Conservation (phyloP, 23 tunicate genomes). For the Clavelina lepadiformis region DNA sequence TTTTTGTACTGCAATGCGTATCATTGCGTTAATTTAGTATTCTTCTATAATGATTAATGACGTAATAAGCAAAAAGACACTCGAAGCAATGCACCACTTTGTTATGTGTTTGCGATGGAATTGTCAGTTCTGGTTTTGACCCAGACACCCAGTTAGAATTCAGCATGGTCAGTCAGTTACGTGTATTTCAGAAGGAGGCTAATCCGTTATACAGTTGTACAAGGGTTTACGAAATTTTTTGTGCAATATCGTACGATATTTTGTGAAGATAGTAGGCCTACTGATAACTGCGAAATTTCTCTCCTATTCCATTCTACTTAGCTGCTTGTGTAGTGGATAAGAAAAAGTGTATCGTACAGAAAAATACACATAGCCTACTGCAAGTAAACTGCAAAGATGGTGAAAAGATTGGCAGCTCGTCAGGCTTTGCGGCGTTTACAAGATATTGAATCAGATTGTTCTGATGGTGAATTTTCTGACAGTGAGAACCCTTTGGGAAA, state of each 20-base stretch:
- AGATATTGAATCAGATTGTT: slow-evolving; percentile 2
- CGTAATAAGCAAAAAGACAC: too few relatives aligned
- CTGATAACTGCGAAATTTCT: background rate
- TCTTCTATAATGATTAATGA: too few relatives aligned
- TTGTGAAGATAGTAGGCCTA: background rate
- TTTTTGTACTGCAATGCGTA: slow-evolving; percentile 1
- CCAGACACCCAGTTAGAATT: background rate
- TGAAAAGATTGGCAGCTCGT: background rate
- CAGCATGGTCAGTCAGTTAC: too few relatives aligned
- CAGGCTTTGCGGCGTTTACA: slow-evolving; percentile 1
- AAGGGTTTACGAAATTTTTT: background rate
- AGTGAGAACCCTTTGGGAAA: slow-evolving; percentile 14
- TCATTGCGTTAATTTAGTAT: background rate
- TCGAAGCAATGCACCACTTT: too few relatives aligned
- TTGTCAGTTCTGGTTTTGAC: too few relatives aligned
- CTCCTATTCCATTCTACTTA: background rate
- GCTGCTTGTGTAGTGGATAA: slow-evolving; percentile 1
- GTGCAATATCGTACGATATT: background rate
- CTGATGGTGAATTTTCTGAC: slow-evolving; percentile 2
- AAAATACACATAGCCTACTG: background rate
- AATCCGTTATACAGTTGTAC: background rate
- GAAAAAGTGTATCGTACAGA: background rate
- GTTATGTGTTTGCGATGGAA: too few relatives aligned
- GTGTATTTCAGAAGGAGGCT: too few relatives aligned
- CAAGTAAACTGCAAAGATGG: background rate